phyloP scores from a whole-genome alignment of 2,113 vertebrate genomes.

The Heterotis niloticus region DNA sequence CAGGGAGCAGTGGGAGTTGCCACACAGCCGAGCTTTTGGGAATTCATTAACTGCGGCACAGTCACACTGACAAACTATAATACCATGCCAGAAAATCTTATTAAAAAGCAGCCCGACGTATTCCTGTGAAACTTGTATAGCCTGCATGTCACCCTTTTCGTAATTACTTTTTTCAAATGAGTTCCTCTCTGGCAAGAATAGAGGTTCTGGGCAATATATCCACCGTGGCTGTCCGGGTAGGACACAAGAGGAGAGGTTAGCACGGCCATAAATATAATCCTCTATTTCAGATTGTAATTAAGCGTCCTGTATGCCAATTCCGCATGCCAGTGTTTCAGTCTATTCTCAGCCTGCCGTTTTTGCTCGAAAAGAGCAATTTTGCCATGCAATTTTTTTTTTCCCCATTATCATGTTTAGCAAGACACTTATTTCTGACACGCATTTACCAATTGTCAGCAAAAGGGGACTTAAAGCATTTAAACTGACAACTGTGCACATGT shows the following conservation, averaged over 20 bases:
- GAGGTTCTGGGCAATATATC: background rate
- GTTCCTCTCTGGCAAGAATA: background rate
- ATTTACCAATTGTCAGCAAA: conserved; percentile 2
- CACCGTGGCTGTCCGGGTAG: background rate
- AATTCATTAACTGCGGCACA: conserved; percentile 43
- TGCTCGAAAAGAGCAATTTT: background rate
- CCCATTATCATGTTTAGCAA: background rate
- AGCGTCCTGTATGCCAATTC: background rate
- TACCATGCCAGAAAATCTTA: conserved; percentile 44
- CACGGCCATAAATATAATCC: background rate
- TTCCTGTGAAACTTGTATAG: conserved; percentile 27
- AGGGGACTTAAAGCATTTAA: background rate
- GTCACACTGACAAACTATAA: conserved; percentile 46
- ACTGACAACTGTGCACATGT: background rate
- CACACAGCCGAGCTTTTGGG: conserved; percentile 25
- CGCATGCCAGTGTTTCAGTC: background rate
- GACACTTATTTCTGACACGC: background rate
- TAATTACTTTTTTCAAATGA: conserved; percentile 29
- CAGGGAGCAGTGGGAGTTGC: conserved; percentile 10
- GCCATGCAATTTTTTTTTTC: background rate
- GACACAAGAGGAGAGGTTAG: background rate
- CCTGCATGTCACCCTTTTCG: conserved; percentile 32
- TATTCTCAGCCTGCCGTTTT: background rate
- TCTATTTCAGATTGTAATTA: background rate
- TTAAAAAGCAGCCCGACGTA: conserved; percentile 31